Evolutionary conservation across 2,888 invertebrate genomes (phyloP).

Genomic region (Protodeltote pygarga): DNA sequence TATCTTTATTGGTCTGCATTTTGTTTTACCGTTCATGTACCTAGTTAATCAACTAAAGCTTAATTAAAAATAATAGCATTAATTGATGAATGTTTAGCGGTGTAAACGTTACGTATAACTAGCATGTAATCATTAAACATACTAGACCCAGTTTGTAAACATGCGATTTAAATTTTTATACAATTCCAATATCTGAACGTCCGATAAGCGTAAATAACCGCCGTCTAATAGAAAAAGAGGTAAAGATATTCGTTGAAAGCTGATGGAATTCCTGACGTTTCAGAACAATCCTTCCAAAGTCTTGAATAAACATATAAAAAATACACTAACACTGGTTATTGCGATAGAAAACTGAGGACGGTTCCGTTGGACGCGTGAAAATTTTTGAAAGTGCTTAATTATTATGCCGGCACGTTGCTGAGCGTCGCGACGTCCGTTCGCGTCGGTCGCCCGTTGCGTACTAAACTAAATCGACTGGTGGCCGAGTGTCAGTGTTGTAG

Average conservation of each 20-base stretch:
- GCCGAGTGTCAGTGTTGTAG: constrained; percentile 65
- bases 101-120: constrained; percentile 38
- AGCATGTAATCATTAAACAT: constrained; percentile 61
- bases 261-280: constrained; percentile 38
- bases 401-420: constrained; percentile 61
- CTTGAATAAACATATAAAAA: constrained; percentile 32
- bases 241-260: constrained; percentile 48
- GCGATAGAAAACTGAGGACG: constrained; percentile 70
- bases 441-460: constrained; percentile 70
- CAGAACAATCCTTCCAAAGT: constrained; percentile 54
- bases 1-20: constrained; percentile 9
- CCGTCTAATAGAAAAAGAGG: constrained; percentile 30
- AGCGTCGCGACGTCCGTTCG: constrained; percentile 61
- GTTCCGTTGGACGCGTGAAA: constrained; percentile 69
- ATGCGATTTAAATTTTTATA: constrained; percentile 56
- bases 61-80: constrained; percentile 13
- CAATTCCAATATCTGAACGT: constrained; percentile 40
- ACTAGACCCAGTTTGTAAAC: constrained; percentile 61
- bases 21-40: not conserved
- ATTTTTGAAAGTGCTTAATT: constrained; percentile 59
- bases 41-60: constrained; percentile 12
- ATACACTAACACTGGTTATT: constrained; percentile 60
- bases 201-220: constrained; percentile 50
- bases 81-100: constrained; percentile 13
- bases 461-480: constrained; percentile 71